These are phyloP conservation scores for Drymodes brunneopygia DNA, from an alignment of 2,113 vertebrate genomes.

Conservation along the genomic window DNA sequence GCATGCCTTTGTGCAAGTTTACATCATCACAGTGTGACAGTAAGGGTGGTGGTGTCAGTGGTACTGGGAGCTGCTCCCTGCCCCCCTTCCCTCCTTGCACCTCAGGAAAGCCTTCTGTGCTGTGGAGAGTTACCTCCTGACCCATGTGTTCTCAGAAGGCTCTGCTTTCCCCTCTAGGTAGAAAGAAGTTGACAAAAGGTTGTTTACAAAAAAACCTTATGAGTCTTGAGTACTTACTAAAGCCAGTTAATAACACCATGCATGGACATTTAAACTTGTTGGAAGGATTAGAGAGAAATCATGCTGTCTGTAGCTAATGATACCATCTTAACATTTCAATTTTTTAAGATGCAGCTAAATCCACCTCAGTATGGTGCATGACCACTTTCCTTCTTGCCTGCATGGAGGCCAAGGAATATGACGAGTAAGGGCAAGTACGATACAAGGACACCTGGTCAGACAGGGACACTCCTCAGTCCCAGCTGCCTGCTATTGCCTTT, in stretches of 20 bases:
- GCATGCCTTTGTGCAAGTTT: not conserved
- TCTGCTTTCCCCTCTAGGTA: not conserved
- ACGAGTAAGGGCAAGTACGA: not conserved
- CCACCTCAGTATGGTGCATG: not conserved
- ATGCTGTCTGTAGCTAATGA: conserved; percentile 77
- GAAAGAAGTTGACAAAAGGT: not conserved
- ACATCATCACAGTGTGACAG: not conserved
- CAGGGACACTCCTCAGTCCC: not conserved
- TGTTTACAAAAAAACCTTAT: conserved; percentile 24
- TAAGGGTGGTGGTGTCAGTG: not conserved
- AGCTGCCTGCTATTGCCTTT: not conserved
- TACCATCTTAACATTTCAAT: conserved; percentile 70
- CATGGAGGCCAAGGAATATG: not conserved
- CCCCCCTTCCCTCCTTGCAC: not conserved
- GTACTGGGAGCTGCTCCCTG: not conserved
- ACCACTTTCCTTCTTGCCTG: not conserved
- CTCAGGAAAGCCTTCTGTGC: not conserved
- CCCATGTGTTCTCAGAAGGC: not conserved
- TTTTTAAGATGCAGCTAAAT: conserved; percentile 67
- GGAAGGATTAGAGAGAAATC: conserved; percentile 83
- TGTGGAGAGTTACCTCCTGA: not conserved
- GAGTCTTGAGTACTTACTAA: conserved; percentile 68
- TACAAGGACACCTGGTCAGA: not conserved
- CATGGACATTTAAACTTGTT: conserved; percentile 85
- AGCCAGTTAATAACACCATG: conserved; percentile 89